Conservation (phyloP, 1,140 invertebrate species). For the Psix sp. region DNA sequence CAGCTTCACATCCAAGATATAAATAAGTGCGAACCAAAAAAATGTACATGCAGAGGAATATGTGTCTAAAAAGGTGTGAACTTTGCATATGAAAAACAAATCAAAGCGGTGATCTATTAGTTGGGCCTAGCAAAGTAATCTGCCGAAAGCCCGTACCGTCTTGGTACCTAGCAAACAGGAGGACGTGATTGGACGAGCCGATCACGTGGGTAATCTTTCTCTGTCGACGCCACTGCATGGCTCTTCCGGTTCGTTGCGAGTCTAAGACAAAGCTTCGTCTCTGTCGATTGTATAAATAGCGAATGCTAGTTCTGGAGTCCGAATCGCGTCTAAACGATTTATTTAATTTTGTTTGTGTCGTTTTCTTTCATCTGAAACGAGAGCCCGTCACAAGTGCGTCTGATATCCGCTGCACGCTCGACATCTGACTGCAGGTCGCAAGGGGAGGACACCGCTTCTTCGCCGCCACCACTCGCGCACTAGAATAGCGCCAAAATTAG, state of each 20-base stretch:
- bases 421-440: constrained; percentile 55
- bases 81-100: too few relatives aligned
- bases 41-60: too few relatives aligned
- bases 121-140: constrained; percentile 44
- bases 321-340: constrained; percentile 1
- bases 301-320: constrained; percentile 4
- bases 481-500: constrained; percentile 63
- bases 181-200: constrained; percentile 74
- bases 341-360: constrained; percentile 4
- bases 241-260: constrained; percentile 42
- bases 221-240: constrained; percentile 76
- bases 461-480: constrained; percentile 39
- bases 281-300: constrained; percentile 28
- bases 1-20: too few relatives aligned
- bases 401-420: constrained; percentile 56
- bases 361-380: constrained; percentile 1
- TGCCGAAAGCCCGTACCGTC: constrained; percentile 68
- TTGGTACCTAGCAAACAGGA: constrained; percentile 75
- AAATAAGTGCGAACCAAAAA: too few relatives aligned
- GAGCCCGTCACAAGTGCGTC: constrained; percentile 32
- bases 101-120: constrained; percentile 19
- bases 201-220: constrained; percentile 74
- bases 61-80: too few relatives aligned
- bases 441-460: too few relatives aligned
- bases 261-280: constrained; percentile 20